Base-by-base conservation (phyloP, 2,888 invertebrate species). In the Pachliopta kotzebuea region DNA sequence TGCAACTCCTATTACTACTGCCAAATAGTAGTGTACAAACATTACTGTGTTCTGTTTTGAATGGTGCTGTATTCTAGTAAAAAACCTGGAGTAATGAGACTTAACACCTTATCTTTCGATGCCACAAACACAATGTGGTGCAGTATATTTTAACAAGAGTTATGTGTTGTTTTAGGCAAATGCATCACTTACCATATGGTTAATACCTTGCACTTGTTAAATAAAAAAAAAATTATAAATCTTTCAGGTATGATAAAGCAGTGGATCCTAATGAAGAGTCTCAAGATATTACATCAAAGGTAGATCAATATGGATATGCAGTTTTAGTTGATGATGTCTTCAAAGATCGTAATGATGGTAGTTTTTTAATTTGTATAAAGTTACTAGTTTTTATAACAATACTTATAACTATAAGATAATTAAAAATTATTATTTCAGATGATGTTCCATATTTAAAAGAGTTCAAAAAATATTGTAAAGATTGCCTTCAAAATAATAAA, bases 271-370 rank as follows among this genome's bases (percentile, higher is more conserved):
- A 94, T 81, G 96, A 95, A 85, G 93, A 95, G 70, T 83, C 86
- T 62, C 84, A 88, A 83, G 90, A 92, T 75, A 83, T 83, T 71
- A 92, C 90, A 57, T 86, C 93, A 68, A 93, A 93, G 71, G 93
- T 97, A 54, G 97, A 97, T 84, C 94, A 95, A 73, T 97, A 94
- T 87, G 95, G 95, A 11, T 96, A 96, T 90, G 95, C 95, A 53
- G 92, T 94, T 26, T 88, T 97, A 63, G 95, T 95, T 42, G 94
- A 94, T 76, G 96, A 96, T 81, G 93, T 96, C 54, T 93, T 96
- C 62, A 93, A 93, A 77, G 85, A 90, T 31, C 92, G 93, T 73
- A 91, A 87, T 75, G 90, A 93, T 81, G 93, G 94, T 94, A 87
- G 74, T 53, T 29, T 18, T 57, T 17, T 24, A 24, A 23, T 18